Evolutionary conservation across 1,140 invertebrate species (phyloP).

Genomic region (Phymastichus coffea): DNA sequence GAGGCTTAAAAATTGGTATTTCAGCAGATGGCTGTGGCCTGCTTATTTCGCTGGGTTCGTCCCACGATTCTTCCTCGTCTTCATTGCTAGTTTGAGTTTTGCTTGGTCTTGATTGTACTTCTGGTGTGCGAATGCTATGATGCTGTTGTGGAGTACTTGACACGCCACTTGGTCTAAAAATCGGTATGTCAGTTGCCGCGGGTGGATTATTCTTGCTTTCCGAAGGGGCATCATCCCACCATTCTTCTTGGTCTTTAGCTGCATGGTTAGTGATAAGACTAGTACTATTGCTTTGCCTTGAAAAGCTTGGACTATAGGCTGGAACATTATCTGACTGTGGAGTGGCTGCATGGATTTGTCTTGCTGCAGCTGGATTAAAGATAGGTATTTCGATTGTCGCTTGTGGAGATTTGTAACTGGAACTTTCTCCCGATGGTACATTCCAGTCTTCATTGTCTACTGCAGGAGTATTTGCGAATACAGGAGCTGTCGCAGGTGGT

Average conservation of each 20-base stretch:
- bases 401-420: background rate
- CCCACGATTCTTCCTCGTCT: constrained; percentile 11
- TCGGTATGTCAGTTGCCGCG: background rate
- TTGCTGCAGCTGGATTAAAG: background rate
- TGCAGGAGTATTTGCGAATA: background rate
- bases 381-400: background rate
- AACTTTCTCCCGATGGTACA: background rate
- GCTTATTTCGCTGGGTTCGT: background rate
- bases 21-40: background rate
- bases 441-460: constrained; percentile 2
- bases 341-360: background rate
- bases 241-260: too few species aligned
- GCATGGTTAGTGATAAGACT: too few species aligned
- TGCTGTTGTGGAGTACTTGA: too few species aligned
- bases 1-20: background rate
- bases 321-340: too few species aligned
- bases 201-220: background rate
- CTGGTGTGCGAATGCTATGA: too few species aligned
- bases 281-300: too few species aligned
- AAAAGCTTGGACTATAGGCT: too few species aligned
- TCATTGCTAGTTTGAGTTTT: background rate
- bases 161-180: background rate
- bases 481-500: too few species aligned
- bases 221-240: background rate
- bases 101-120: background rate